phyloP scores from a whole-genome alignment of 2,888 invertebrate genomes.

The Tricholauxania praeusta region DNA sequence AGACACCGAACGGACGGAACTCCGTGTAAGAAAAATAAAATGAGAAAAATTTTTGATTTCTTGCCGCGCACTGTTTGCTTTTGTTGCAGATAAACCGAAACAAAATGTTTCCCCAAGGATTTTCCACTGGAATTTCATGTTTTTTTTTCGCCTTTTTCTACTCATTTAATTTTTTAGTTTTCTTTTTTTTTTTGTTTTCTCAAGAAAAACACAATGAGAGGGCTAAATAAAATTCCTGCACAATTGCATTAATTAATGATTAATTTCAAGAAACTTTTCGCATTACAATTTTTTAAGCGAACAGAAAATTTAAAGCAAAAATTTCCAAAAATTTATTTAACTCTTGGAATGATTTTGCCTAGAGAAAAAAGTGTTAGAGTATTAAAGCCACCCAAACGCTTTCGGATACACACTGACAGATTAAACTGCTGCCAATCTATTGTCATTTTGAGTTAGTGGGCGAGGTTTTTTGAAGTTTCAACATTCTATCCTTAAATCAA shows the following conservation, averaged over 20 bases:
- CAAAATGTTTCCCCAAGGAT: slow-evolving; percentile 26
- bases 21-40: slow-evolving; percentile 22
- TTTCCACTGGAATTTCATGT: slow-evolving; percentile 8
- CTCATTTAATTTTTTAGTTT: not conserved
- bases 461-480: too few relatives aligned
- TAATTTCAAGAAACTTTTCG: not conserved
- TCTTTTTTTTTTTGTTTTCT: too few relatives aligned
- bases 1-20: not conserved
- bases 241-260: slow-evolving; percentile 16
- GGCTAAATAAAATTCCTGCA: not conserved
- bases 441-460: too few relatives aligned
- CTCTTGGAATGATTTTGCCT: too few relatives aligned
- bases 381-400: too few relatives aligned
- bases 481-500: too few relatives aligned
- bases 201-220: not conserved
- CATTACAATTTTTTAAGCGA: too few relatives aligned
- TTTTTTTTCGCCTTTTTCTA: slow-evolving; percentile 1
- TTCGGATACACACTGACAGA: too few relatives aligned
- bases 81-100: slow-evolving; percentile 34
- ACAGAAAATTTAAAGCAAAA: too few relatives aligned
- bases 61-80: slow-evolving; percentile 42
- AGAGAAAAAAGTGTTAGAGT: too few relatives aligned
- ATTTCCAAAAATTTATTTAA: too few relatives aligned
- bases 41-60: slow-evolving; percentile 41
- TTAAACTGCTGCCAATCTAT: too few relatives aligned